Percentiles rank a stretch among this genome's conserved stretches.
Evolutionary conservation across 1,140 invertebrate species (phyloP).

Genomic region (Papilio dardanus): DNA sequence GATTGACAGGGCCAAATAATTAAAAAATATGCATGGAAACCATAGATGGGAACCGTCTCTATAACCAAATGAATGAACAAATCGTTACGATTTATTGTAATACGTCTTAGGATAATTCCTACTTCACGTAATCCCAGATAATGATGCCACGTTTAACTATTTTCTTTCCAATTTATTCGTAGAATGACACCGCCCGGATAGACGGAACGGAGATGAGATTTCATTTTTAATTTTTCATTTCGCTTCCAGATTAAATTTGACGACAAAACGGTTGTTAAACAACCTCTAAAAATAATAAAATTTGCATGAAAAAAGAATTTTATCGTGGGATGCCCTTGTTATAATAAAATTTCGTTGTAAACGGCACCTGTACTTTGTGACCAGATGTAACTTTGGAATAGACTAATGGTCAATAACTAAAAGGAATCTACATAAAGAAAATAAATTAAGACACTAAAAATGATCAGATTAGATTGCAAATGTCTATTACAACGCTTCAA

Average conservation of each 20-base stretch:
- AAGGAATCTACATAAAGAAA: too few species aligned
- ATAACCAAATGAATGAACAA: too few species aligned
- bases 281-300: slow-evolving; percentile 43
- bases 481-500: background rate
- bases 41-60: too few species aligned
- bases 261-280: slow-evolving; percentile 47
- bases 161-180: background rate
- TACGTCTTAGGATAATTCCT: too few species aligned
- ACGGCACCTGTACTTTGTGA: background rate
- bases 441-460: too few species aligned
- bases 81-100: too few species aligned
- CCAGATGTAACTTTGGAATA: background rate
- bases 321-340: too few species aligned
- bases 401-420: too few species aligned
- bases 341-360: too few species aligned
- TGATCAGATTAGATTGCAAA: too few species aligned
- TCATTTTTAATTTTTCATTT: slow-evolving; percentile 73
- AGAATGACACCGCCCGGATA: slow-evolving; percentile 25
- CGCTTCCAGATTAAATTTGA: slow-evolving; percentile 52
- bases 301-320: slow-evolving; percentile 59
- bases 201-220: slow-evolving; percentile 61
- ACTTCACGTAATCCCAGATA: background rate
- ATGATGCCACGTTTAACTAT: background rate
- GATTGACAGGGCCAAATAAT: too few species aligned
- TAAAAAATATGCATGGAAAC: too few species aligned